Percentiles rank a stretch among this genome's conserved stretches.
Conservation (phyloP, 2,797 vertebrate species). For the Lepilemur ruficaudatus region DNA sequence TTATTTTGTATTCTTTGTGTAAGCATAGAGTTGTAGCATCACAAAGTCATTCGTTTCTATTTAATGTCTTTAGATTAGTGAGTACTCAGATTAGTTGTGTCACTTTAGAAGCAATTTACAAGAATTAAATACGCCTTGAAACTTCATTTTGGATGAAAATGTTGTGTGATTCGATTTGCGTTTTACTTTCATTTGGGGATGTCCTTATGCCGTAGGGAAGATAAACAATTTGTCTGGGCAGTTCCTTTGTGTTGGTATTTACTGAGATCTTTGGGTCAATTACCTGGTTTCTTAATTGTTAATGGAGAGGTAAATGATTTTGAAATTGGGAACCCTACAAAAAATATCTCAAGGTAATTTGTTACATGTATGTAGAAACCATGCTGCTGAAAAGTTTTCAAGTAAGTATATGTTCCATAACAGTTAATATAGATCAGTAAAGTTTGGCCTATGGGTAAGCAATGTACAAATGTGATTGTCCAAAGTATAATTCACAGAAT, state of each 20-base stretch:
- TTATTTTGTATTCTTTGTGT: neutral
- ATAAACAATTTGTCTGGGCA: neutral
- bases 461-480: neutral
- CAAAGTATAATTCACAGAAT: neutral
- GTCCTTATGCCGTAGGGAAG: neutral
- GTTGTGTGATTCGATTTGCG: neutral
- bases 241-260: neutral
- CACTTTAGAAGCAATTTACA: neutral
- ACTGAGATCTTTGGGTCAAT: neutral
- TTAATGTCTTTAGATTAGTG: neutral
- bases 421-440: neutral
- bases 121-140: neutral
- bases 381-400: neutral
- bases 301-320: neutral
- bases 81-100: neutral
- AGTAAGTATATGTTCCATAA: neutral
- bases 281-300: neutral
- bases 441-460: neutral
- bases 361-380: neutral
- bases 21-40: neutral
- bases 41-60: neutral
- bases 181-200: neutral
- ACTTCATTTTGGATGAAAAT: neutral
- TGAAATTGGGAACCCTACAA: neutral
- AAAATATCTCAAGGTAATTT: neutral